These are phyloP conservation scores for Hemicentrotus pulcherrimus DNA, from an alignment of 35 echinoderm and acorn worm genomes.

Conservation along the genomic window DNA sequence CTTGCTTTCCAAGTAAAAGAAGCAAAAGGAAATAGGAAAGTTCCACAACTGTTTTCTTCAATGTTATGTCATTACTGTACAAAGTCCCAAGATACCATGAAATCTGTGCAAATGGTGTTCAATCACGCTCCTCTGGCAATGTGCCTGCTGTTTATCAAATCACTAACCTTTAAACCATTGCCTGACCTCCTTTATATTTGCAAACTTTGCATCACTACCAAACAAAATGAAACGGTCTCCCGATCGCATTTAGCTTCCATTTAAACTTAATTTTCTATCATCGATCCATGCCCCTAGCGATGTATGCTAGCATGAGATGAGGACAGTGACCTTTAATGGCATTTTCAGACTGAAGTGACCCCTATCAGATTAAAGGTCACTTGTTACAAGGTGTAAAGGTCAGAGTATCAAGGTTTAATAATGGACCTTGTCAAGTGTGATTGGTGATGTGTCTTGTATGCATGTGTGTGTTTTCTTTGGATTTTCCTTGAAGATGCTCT, in stretches of 20 bases:
- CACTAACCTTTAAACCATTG: not conserved
- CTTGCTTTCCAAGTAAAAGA: not conserved
- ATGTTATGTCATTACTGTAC: not conserved
- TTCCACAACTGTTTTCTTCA: not conserved
- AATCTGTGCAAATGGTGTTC: not conserved
- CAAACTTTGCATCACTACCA: not conserved
- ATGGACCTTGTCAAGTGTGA: constrained; percentile 9
- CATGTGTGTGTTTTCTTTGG: not conserved
- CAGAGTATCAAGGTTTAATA: not conserved
- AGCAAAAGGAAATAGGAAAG: not conserved
- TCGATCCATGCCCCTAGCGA: not conserved
- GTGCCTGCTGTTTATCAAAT: not conserved
- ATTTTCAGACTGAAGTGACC: not conserved
- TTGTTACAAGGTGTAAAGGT: constrained; percentile 12
- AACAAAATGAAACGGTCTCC: not conserved
- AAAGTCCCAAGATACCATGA: not conserved
- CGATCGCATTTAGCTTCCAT: not conserved
- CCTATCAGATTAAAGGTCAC: not conserved
- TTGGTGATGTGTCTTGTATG: not conserved
- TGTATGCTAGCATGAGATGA: not conserved
- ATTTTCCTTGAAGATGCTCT: not conserved
- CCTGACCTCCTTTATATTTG: not conserved
- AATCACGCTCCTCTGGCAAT: not conserved
- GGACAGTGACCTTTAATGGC: constrained; percentile 9
- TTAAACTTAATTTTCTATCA: not conserved